phyloP scores from a whole-genome alignment of 2,113 vertebrate genomes.

The Alethe diademata region DNA sequence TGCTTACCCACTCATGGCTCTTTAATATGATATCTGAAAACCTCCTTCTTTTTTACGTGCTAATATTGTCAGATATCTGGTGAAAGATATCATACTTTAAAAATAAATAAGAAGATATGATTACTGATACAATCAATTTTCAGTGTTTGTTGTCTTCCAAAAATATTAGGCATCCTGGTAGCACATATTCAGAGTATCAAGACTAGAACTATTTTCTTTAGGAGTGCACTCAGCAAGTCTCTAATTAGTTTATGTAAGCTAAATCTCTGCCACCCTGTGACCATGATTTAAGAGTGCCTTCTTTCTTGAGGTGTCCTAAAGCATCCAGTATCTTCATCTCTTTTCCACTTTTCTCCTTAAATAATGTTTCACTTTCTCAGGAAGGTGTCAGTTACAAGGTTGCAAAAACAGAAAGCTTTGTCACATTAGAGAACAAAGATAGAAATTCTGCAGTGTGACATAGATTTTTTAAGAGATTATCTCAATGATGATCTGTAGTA shows the following conservation, averaged over 20 bases:
- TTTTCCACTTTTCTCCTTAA: neutral
- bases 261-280: neutral
- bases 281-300: neutral
- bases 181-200: neutral
- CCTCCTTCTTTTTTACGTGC: neutral
- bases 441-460: neutral
- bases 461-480: neutral
- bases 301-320: neutral
- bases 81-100: neutral
- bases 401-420: neutral
- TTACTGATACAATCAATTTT: neutral
- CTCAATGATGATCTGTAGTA: neutral
- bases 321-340: neutral
- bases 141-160: neutral
- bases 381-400: neutral
- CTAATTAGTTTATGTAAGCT: neutral
- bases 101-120: neutral
- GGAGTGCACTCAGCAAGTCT: neutral
- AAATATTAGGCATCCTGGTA: neutral
- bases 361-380: neutral
- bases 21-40: neutral
- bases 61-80: neutral
- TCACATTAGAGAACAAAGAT: neutral
- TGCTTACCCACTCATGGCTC: neutral
- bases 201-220: neutral